Evolutionary conservation across 2,113 vertebrate species (phyloP).

Genomic region (Lepidothrix coronata): DNA sequence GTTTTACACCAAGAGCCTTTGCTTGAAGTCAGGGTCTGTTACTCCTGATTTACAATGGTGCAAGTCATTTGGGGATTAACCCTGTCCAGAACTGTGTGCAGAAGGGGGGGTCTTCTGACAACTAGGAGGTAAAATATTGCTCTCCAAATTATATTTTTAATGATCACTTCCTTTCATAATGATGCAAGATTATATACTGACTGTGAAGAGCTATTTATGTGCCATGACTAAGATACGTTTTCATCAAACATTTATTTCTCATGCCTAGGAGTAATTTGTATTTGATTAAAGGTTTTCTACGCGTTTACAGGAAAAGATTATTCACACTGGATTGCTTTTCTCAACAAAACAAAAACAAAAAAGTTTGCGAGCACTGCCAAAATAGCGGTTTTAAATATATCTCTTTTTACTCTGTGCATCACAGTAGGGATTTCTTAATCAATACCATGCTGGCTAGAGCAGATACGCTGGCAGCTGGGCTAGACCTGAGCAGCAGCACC

Average conservation of each 20-base stretch:
- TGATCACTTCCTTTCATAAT: conserved; percentile 69
- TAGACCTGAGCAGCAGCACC: not conserved
- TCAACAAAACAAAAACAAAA: conserved; percentile 48
- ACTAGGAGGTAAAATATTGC: conserved; percentile 59
- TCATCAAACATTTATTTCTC: conserved; percentile 66
- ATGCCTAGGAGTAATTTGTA: conserved; percentile 70
- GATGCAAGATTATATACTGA: conserved; percentile 69
- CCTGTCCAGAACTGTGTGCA: conserved; percentile 3
- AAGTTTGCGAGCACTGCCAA: conserved; percentile 8
- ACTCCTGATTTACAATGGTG: conserved; percentile 44
- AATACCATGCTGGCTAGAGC: not conserved
- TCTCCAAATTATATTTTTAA: conserved; percentile 70
- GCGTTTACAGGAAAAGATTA: conserved; percentile 54
- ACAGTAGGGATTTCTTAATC: conserved; percentile 58
- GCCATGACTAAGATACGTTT: conserved; percentile 53
- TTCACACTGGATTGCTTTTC: conserved; percentile 62
- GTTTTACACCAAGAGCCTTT: conserved; percentile 10
- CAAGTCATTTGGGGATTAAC: conserved; percentile 47
- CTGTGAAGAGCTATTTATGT: conserved; percentile 61
- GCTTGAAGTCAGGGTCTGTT: conserved; percentile 36
- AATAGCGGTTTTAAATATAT: conserved; percentile 38
- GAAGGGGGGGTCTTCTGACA: conserved; percentile 12
- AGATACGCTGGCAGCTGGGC: not conserved
- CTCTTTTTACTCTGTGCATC: conserved; percentile 26
- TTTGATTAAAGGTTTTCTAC: conserved; percentile 75